Percentiles rank a stretch among this genome's conserved stretches.
Conservation (phyloP, 2,797 vertebrate species). For the Anisognathus igniventris region DNA sequence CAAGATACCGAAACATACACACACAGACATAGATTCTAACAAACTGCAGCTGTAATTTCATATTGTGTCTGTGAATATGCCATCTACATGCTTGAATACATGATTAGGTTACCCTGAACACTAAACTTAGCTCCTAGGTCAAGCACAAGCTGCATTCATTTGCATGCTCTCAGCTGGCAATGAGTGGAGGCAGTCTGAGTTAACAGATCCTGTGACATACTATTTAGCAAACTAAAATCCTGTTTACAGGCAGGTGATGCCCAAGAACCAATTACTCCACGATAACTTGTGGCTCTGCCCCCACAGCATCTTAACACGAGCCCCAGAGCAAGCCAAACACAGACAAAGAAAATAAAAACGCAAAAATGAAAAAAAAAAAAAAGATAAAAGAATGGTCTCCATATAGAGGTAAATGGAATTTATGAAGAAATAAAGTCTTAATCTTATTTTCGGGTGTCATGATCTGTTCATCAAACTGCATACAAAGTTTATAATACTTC, state of each 20-base stretch:
- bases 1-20: background rate
- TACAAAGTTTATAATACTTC: background rate
- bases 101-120: background rate
- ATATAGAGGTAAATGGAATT: background rate
- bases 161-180: background rate
- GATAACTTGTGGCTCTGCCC: background rate
- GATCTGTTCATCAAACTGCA: background rate
- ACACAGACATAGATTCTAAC: background rate
- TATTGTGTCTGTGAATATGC: background rate
- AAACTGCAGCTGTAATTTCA: background rate
- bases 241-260: background rate
- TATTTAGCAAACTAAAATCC: background rate
- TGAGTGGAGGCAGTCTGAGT: background rate
- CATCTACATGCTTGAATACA: background rate
- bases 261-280: background rate
- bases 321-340: background rate
- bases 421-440: background rate
- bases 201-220: background rate
- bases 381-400: background rate
- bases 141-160: background rate
- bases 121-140: background rate
- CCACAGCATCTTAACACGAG: rapidly evolving
- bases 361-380: background rate
- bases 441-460: background rate
- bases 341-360: background rate